Base-by-base conservation (phyloP, 64 coral and sea anemone genomes). In the Montipora sp. region DNA sequence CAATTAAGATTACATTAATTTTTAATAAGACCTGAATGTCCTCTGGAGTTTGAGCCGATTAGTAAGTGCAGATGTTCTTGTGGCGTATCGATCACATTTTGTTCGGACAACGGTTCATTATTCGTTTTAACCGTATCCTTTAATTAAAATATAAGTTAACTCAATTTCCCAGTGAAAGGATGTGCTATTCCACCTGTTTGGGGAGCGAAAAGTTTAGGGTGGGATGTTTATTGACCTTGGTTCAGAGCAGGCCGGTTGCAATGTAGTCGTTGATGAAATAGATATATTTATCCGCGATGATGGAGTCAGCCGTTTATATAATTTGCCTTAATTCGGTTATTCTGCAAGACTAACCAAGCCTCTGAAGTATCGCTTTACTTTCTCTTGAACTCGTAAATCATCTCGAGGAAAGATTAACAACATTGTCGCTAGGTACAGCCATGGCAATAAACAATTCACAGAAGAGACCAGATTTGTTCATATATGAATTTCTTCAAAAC, bases 1-100 rank as follows among this genome's bases (percentile, higher is more conserved):
- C 65, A 72, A 85, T 85, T 85, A 71, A 85, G 82, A 85, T 85
- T 70, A 27, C 47, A 67, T 85, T 47, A 85, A 85, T 85, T 47
- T 71, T 85, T 71, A 21, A 85, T 72, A 20, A 12, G 65, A 85
- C 82, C 82, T 48, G 36, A 36, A 36, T 36, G 82, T 43, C 48
- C 82, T 70, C 60, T 85, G 19, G 11, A 85, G 80, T n/a, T 83
- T 83, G 80, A 83, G 45, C 80, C 6, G 47, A 45, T 85, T 16
- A 44, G 13, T 78, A 71, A 67, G 46, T 70, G 82, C 82, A 85
- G 65, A 85, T 85, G 82, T 70, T 72, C 48, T n/a, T 60, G 61
- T 83, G 44, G 82, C 19, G 65, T 44, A 21, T 46, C 66, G 82
- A 85, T 85, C 82, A 22, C 14, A 20, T 50, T 72, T 84, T 71